Conservation (phyloP, 2,797 vertebrate species). For the Sphenodon punctatus region DNA sequence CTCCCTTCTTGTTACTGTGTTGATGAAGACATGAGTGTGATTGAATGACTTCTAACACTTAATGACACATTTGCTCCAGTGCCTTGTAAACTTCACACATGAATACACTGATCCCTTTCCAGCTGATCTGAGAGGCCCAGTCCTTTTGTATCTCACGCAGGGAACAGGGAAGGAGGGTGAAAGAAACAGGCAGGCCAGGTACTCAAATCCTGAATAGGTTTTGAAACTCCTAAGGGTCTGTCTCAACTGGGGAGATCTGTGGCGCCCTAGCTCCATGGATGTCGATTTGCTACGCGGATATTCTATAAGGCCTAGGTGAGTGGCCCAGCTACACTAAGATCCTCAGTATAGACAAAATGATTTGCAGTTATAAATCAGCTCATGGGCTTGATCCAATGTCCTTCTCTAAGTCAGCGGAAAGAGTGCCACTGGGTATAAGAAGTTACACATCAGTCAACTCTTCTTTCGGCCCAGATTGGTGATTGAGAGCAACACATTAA, state of each 20-base stretch:
- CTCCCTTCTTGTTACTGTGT: not conserved
- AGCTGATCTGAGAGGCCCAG: conserved; percentile 33
- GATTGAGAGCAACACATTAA: too few relatives aligned
- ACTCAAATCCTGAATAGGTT: conserved; percentile 36
- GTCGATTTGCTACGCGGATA: too few relatives aligned
- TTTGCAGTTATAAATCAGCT: too few relatives aligned
- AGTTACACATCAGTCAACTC: too few relatives aligned
- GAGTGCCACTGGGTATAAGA: too few relatives aligned
- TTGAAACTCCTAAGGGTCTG: conserved; percentile 23
- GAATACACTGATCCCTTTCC: conserved; percentile 36
- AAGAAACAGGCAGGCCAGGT: conserved; percentile 27
- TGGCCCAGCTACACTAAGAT: too few relatives aligned
- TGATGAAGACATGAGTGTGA: conserved; percentile 17
- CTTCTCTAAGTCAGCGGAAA: too few relatives aligned
- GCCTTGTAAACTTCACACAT: conserved; percentile 46
- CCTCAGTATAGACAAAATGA: too few relatives aligned
- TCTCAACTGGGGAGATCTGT: not conserved
- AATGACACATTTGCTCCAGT: conserved; percentile 51
- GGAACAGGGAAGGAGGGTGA: conserved; percentile 12
- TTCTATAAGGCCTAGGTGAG: too few relatives aligned
- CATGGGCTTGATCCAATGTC: too few relatives aligned
- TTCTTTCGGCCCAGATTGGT: too few relatives aligned
- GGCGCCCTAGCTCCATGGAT: too few relatives aligned
- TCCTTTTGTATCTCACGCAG: conserved; percentile 40
- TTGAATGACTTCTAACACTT: conserved; percentile 48